Conservation (phyloP, 2,797 vertebrate species). For the Etheostoma nigrum region DNA sequence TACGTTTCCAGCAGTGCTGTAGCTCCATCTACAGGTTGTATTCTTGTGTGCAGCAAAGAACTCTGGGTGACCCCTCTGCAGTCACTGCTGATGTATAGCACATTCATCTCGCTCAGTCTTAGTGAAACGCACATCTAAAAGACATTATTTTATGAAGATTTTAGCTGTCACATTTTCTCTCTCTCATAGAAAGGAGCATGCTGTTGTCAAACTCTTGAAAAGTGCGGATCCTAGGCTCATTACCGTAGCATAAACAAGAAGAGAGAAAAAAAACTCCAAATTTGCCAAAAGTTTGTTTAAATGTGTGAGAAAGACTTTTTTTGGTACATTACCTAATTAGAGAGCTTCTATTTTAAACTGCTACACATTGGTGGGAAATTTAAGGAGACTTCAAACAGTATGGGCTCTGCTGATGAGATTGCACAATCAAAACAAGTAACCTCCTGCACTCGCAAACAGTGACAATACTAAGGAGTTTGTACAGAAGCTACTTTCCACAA, state of each 20-base stretch:
- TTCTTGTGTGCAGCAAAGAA: conserved; percentile 78
- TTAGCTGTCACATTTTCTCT: conserved; percentile 82
- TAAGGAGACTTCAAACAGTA: conserved; percentile 69
- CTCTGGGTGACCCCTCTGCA: conserved; percentile 87
- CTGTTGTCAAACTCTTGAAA: conserved; percentile 84
- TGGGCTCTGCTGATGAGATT: conserved; percentile 56
- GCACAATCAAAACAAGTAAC: conserved; percentile 67
- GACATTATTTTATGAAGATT: conserved; percentile 85
- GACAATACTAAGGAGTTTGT: conserved; percentile 35
- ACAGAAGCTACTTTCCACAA: conserved; percentile 28
- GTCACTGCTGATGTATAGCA: conserved; percentile 85
- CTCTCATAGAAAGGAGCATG: conserved; percentile 70
- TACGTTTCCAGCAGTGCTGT: conserved; percentile 77
- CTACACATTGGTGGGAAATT: conserved; percentile 48
- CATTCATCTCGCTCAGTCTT: conserved; percentile 84
- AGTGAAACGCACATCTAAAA: conserved; percentile 83
- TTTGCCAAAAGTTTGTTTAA: conserved; percentile 75
- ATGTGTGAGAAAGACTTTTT: conserved; percentile 60
- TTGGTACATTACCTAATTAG: conserved; percentile 79
- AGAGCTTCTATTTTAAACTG: conserved; percentile 68
- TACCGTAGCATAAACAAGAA: conserved; percentile 85
- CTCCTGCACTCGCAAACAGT: conserved; percentile 54
- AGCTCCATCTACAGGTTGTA: conserved; percentile 86
- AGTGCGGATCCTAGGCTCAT: conserved; percentile 83
- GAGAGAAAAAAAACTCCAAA: conserved; percentile 52